Evolutionary conservation across 2,888 invertebrate genomes (phyloP), one percentile per base, ranked within the genome.

Genomic region (Dendrolimus houi): DNA sequence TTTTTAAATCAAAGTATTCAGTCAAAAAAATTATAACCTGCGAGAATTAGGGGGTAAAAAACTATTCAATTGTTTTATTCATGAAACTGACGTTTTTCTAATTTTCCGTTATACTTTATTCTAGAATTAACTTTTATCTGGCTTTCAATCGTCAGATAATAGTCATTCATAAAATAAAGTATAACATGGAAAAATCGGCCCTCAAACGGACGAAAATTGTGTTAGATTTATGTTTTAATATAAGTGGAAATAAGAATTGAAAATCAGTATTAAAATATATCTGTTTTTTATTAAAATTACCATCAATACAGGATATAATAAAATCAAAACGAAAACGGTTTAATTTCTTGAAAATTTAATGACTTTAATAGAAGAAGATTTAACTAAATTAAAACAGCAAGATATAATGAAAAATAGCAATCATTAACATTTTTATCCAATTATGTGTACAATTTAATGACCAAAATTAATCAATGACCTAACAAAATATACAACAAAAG

Each of bases 401-500:
- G 85, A 87, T 87, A 85, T 81, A 89, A 87, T 85, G 83, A 87
- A 86, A 87, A 85, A 79, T 76, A 83, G 83, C 84, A 82, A 87
- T 84, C 76, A 79, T 80, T 85, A 88, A 85, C 82, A 83, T 86
- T 79, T 86, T 83, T 75, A 79, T 84, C 82, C 77, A 84, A 87
- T 87, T 86, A 87, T 79, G 79, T 80, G 82, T 72, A 81, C 14
- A 75, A 90, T 85, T 85, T 78, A 83, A 83, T 75, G 87, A 88
- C 84, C 81, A 85, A 87, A 89, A 90, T 89, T 89, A 90, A 89
- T 87, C 85, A 90, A 90, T 89, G 90, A 90, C 90, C 89, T 88
- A 90, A 90, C 90, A 90, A 90, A 89, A 90, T 90, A 90, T 90
- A 90, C 90, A 90, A 90, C 90, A 90, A 90, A 89, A 89, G 90